These are phyloP conservation scores for Myocastor coypus DNA, from an alignment of 2,113 vertebrate species.

Conservation along the genomic window DNA sequence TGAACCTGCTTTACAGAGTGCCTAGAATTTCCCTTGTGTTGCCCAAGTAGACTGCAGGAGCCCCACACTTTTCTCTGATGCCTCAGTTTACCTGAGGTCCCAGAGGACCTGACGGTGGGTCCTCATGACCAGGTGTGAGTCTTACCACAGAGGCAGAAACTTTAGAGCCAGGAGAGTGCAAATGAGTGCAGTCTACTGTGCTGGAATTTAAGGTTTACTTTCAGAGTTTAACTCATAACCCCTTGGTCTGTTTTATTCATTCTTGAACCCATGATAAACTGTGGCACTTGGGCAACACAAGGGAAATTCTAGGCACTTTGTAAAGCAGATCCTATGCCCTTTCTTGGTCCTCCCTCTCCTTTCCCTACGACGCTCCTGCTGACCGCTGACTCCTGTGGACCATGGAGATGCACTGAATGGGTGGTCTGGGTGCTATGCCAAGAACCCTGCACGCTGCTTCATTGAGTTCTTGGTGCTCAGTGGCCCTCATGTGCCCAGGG, in stretches of 20 bases:
- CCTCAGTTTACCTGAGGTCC: neutral
- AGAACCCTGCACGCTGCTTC: neutral
- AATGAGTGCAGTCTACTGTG: neutral
- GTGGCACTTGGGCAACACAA: neutral
- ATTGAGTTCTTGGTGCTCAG: neutral
- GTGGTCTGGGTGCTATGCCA: neutral
- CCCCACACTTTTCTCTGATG: too few species aligned
- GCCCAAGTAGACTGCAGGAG: neutral
- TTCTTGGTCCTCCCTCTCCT: neutral
- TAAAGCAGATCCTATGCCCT: neutral
- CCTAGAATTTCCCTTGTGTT: accelerated
- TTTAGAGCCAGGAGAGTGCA: neutral
- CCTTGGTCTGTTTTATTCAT: neutral
- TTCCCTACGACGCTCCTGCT: neutral
- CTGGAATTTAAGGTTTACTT: neutral
- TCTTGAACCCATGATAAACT: neutral
- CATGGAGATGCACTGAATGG: accelerated
- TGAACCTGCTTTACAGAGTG: neutral
- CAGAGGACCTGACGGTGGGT: neutral
- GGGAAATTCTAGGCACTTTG: neutral
- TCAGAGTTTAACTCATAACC: neutral
- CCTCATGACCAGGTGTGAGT: too few species aligned
- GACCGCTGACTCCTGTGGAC: accelerated
- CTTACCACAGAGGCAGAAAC: neutral
- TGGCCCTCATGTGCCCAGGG: too few species aligned